Evolutionary conservation across 2,888 invertebrate genomes (phyloP), one percentile per base, ranked within the genome.

Genomic region (Gari tellinella): DNA sequence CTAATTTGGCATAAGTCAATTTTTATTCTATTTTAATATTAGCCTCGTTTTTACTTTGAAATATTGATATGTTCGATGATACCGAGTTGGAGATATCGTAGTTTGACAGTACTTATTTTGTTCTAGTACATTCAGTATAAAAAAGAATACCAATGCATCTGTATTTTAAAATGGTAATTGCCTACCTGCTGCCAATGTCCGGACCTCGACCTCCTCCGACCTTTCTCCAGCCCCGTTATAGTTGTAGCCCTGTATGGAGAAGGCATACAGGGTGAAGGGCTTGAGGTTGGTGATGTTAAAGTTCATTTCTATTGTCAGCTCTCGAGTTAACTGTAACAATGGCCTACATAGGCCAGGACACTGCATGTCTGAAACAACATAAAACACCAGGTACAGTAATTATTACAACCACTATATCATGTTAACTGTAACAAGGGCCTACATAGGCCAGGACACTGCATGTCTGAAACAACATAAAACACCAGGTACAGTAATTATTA

Each of bases 241-340:
- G 76, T 93, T 94, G 93, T 95, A 96, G 1, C 95, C 94, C 74
- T 94, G 92, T 60, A 95, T 93, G 82, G 93, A 95, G 93, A 93
- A 95, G 86, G 95, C 95, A 92, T 94, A 96, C 93, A 93, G 94
- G 85, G 94, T 95, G 94, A 88, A 95, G 84, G 93, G 94, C 90
- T 93, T 92, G 68, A 95, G 93, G 74, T 93, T 45, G 0, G 52
- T 56, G 17, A 86, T 62, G 3, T 55, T 43, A 8, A 15, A 46
- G 21, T 26, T 52, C 38, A 93, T 93, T 8, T 15, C 31, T 5
- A 45, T 37, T n/a, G 74, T 48, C 7, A 70, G 56, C 1, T 70
- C 78, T 12, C 62, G 15, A 25, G 58, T 41, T 14, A 52, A 62
- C 14, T 66, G 38, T n/a, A 62, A 66, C 21, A 62, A 45, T 31